Evolutionary conservation across 2,113 vertebrate species (phyloP), one percentile per base, ranked within the genome.

Genomic region (Rhinoderma darwinii): DNA sequence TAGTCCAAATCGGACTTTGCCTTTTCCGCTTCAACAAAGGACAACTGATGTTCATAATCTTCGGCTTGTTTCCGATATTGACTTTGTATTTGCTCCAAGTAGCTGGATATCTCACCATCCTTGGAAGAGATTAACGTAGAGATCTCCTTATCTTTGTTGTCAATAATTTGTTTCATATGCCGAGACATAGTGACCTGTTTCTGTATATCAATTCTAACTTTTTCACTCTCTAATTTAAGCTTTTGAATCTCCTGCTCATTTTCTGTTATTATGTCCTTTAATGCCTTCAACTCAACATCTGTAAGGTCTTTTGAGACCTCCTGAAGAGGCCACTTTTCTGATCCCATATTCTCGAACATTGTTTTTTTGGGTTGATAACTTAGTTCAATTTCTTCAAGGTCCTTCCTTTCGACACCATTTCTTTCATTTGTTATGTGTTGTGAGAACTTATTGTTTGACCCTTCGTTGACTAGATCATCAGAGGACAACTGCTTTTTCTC

Each of bases 81-180:
- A 44, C 90, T 89, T 88, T 97, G 95, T 59, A 96, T 91, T 66
- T 96, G 93, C 66, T 90, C 82, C 50, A 97, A 90, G 87, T 97
- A 97, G 25, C 90, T 95, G 0, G 96, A 96, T 90, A 96, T 92
- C 84, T 96, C 94, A 37, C 94, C 95, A 0, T 95, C 95, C 89
- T 92, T 95, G 8, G 94, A 95, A 51, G 96, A 95, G 86, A 97
- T 90, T 0, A 97, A 89, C 43, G 95, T 89, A 5, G 96, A 95
- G 83, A 97, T 97, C 91, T 97, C 96, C 0, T 92, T 88, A 41
- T 97, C 95, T 93, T 97, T 97, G 88, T 92, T 93, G 83, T 92
- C 92, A 30, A 97, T 90, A 72, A 97, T 95, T 4, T 90, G 75
- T 86, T 95, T 96, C 90, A 97, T 91, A n/a, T 97, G 95, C 54